Evolutionary conservation across 2,797 vertebrate species (phyloP), one percentile per base, ranked within the genome.

Genomic region (Hyperoplus immaculatus): DNA sequence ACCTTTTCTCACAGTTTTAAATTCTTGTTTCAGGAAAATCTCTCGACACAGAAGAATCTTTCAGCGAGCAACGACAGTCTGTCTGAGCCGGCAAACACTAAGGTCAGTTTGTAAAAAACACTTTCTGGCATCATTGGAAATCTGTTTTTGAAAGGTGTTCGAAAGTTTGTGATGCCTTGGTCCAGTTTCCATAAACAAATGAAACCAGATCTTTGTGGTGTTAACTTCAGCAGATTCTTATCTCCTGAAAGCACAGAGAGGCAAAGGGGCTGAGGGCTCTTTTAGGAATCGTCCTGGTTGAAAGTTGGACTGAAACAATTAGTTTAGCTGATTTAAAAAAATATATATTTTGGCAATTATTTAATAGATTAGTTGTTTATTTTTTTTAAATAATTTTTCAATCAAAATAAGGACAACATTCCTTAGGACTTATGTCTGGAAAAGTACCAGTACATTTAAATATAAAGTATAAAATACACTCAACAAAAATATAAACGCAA

Each of bases 31-130:
- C 75, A 92, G 88, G 85, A 75, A 42, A 80, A 80, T 64, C 63
- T 70, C 8, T 61, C 50, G 0, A 56, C 59, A 4, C 72, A 82
- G 36, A 78, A 69, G 69, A 60, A 82, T 1, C 73, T 89, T 0
- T 91, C 91, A 39, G 82, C 68, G 6, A 88, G 91, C 67, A 82
- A 11, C 1, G 87, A 91, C 76, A 88, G 85, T 59, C 78, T 92
- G 55, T 72, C 89, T 15, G 88, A 92, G 4, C 53, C 50, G 0
- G 5, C 59, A 38, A 77, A 51, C 65, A 18, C 77, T 1, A 89
- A 88, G 87, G 90, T 89, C 7, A 60, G 82, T 74, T 15, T 16
- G 14, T 36, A 16, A 3, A 3, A 14, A n/a, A 47, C 21, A 60
- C 1, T 55, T 16, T 6, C 47, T 49, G n/a, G 13, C 21, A 13